A percentile compares a stretch with the other conserved stretches of the same genome.
These are phyloP conservation scores for Acanthosoma haemorrhoidale DNA, from an alignment of 2,888 invertebrate species.

Conservation along the genomic window DNA sequence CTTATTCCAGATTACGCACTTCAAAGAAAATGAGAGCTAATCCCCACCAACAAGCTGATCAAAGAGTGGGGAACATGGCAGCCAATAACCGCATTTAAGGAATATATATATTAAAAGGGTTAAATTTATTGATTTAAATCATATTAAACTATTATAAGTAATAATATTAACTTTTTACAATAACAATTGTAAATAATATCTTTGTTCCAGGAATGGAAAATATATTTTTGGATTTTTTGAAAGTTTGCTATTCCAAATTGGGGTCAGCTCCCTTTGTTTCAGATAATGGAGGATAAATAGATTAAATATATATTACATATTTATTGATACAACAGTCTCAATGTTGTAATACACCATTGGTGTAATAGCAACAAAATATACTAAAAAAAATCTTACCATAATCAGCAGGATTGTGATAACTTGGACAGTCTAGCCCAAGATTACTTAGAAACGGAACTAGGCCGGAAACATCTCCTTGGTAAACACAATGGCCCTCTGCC, in stretches of 20 bases:
- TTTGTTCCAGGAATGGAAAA: neutral
- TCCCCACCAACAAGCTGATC: too few species aligned
- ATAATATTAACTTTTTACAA: too few species aligned
- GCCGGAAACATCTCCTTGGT: slow-evolving; percentile 75
- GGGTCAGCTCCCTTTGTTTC: neutral
- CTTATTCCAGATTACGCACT: too few species aligned
- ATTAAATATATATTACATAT: too few species aligned
- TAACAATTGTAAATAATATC: neutral
- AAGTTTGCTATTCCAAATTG: neutral
- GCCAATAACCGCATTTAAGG: too few species aligned
- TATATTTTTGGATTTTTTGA: neutral
- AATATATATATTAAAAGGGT: too few species aligned
- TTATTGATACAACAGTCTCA: too few species aligned
- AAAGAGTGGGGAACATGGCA: too few species aligned
- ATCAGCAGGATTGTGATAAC: slow-evolving; percentile 96
- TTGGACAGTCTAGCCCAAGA: slow-evolving; percentile 82
- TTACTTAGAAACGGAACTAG: slow-evolving; percentile 82
- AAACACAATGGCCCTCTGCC: slow-evolving; percentile 89
- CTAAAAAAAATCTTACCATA: slow-evolving; percentile 58
- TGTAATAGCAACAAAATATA: neutral
- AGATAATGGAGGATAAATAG: neutral
- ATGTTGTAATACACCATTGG: neutral
- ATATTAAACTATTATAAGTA: too few species aligned
- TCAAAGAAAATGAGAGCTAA: too few species aligned
- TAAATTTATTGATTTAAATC: too few species aligned